Conservation (phyloP, 2,888 invertebrate species). For the Melipona bicolor region DNA sequence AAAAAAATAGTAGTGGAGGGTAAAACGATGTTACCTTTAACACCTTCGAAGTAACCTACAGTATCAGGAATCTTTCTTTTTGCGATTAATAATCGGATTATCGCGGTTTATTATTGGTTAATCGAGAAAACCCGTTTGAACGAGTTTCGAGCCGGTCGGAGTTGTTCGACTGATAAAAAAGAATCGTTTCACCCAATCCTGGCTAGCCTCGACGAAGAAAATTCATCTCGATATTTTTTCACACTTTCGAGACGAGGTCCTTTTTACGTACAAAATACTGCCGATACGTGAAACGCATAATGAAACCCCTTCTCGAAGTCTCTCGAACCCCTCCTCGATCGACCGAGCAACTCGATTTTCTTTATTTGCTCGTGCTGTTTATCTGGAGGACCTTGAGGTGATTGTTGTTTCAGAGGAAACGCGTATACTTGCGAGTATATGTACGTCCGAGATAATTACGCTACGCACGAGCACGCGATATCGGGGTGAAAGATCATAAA, state of each 20-base stretch:
- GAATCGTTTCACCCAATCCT: background rate
- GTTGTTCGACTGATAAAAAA: slow-evolving; percentile 5
- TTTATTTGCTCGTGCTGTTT: background rate
- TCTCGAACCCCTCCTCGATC: background rate
- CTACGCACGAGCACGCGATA: background rate
- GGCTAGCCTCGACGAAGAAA: slow-evolving; percentile 14
- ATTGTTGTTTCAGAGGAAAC: background rate
- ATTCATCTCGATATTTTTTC: background rate
- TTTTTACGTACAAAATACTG: slow-evolving; percentile 9
- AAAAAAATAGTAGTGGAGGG: background rate
- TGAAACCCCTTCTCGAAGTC: background rate
- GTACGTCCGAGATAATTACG: background rate
- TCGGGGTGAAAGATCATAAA: background rate
- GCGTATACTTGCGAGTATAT: background rate
- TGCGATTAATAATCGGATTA: slow-evolving; percentile 21
- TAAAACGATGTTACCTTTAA: background rate
- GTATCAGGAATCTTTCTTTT: background rate
- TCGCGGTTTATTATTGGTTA: slow-evolving; percentile 21
- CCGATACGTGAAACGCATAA: background rate
- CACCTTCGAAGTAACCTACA: background rate
- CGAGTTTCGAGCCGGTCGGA: slow-evolving; percentile 17
- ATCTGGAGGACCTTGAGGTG: background rate
- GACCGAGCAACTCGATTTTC: background rate
- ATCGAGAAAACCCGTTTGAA: slow-evolving; percentile 20
- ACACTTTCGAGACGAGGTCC: background rate